phyloP scores from a whole-genome alignment of 2,113 vertebrate genomes.

The Blennius ocellaris region DNA sequence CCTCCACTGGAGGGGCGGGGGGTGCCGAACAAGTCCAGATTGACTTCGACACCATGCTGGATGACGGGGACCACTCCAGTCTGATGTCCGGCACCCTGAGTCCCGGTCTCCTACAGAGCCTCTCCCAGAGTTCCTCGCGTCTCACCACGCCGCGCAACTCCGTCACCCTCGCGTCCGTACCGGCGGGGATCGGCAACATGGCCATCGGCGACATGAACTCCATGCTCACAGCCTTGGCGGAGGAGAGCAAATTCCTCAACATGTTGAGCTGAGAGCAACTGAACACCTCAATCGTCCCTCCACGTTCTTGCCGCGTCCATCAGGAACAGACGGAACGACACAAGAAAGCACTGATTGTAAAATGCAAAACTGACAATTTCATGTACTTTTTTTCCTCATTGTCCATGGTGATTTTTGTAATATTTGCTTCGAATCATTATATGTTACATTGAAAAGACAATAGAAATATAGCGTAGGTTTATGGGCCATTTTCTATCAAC shows the following conservation, averaged over 20 bases:
- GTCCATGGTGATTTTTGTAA: slow-evolving; percentile 54
- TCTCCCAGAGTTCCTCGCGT: slow-evolving; percentile 97
- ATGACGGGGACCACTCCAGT: slow-evolving; percentile 97
- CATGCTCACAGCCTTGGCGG: slow-evolving; percentile 96
- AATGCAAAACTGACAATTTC: slow-evolving; percentile 55
- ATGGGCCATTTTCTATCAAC: slow-evolving; percentile 57
- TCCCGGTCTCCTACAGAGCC: slow-evolving; percentile 93
- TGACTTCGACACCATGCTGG: slow-evolving; percentile 97
- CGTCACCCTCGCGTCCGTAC: slow-evolving; percentile 92
- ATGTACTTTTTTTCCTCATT: slow-evolving; percentile 26
- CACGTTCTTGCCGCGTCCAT: slow-evolving; percentile 47
- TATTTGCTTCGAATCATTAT: slow-evolving; percentile 63
- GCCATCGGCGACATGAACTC: slow-evolving; percentile 99
- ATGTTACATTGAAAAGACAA: slow-evolving; percentile 53
- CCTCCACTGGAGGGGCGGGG: slow-evolving; percentile 81
- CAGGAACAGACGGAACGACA: slow-evolving; percentile 62
- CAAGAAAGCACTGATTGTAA: slow-evolving; percentile 79
- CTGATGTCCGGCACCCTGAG: slow-evolving; percentile 95
- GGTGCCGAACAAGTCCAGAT: slow-evolving; percentile 90
- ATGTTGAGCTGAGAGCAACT: slow-evolving; percentile 90
- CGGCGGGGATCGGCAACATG: slow-evolving; percentile 96
- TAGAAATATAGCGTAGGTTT: slow-evolving; percentile 52
- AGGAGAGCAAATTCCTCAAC: slow-evolving; percentile 98
- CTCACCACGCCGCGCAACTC: slow-evolving; percentile 97
- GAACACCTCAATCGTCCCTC: slow-evolving; percentile 40